These are phyloP conservation scores for Ectemnius continuus DNA, from an alignment of 2,888 invertebrate species.

Conservation along the genomic window DNA sequence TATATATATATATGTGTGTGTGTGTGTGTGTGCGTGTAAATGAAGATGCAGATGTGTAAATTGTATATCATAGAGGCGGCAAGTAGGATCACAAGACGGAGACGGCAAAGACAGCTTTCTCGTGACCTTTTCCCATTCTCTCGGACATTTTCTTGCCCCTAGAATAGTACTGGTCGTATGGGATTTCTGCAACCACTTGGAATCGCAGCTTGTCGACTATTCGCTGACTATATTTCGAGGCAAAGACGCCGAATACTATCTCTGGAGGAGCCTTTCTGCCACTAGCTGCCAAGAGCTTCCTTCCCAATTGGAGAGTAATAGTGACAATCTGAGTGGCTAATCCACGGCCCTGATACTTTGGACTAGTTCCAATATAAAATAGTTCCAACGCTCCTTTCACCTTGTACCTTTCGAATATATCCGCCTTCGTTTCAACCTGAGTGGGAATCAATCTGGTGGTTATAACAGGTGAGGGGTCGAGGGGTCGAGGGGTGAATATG, in stretches of 20 bases:
- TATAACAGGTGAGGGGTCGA: not conserved
- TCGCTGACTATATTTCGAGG: constrained; percentile 81
- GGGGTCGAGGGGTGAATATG: too few species aligned
- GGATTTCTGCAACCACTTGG: constrained; percentile 79
- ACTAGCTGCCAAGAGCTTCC: constrained; percentile 27
- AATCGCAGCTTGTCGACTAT: constrained; percentile 81
- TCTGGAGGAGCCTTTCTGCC: constrained; percentile 72
- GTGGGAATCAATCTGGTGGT: not conserved
- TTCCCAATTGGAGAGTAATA: constrained; percentile 43
- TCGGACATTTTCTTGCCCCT: constrained; percentile 82
- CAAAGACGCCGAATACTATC: constrained; percentile 82
- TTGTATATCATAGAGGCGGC: too few species aligned
- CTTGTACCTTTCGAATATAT: constrained; percentile 81
- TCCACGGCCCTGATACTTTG: constrained; percentile 80
- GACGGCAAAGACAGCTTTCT: constrained; percentile 57
- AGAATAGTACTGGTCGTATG: constrained; percentile 80
- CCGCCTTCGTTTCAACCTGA: constrained; percentile 65
- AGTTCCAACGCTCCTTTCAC: constrained; percentile 83
- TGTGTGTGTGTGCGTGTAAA: too few species aligned
- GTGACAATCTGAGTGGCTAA: constrained; percentile 80
- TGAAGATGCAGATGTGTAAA: too few species aligned
- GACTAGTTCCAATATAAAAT: constrained; percentile 83
- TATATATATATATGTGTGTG: constrained; percentile 11
- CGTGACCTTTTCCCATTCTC: constrained; percentile 78
- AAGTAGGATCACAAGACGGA: constrained; percentile 5